A percentile compares a stretch with the other conserved stretches of the same genome.
phyloP scores from a whole-genome alignment of 2,797 vertebrate species.

The Todus mexicanus region DNA sequence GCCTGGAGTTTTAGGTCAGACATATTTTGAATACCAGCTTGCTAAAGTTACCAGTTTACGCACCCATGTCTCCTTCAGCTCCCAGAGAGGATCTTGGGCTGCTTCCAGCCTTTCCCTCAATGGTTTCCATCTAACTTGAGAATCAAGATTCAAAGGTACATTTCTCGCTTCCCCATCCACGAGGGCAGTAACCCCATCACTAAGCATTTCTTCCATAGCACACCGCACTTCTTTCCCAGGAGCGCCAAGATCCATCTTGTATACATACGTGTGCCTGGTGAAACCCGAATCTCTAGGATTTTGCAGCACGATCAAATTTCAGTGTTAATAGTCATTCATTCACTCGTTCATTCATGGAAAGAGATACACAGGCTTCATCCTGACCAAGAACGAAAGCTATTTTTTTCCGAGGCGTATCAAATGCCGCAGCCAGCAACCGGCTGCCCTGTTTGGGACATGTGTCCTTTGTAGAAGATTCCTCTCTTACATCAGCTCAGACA shows the following conservation, averaged over 20 bases:
- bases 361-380: not conserved
- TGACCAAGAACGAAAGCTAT: not conserved
- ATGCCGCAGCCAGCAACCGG: conserved; percentile 9
- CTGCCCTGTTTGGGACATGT: not conserved
- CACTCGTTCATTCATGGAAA: conserved; percentile 15
- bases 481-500: conserved; percentile 23
- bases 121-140: not conserved
- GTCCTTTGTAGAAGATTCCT: conserved; percentile 16
- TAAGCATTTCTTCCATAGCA: not conserved
- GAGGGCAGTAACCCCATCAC: not conserved
- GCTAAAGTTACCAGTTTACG: not conserved
- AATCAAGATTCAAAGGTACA: not conserved
- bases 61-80: not conserved
- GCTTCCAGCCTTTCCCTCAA: not conserved
- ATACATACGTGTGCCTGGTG: rapidly evolving
- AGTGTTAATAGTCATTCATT: not conserved
- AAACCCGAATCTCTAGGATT: not conserved
- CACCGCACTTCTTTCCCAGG: not conserved
- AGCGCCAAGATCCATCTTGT: not conserved
- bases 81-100: not conserved
- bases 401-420: not conserved
- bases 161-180: not conserved
- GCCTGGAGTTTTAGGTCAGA: not conserved
- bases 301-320: not conserved
- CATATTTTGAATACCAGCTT: conserved; percentile 44